Conservation (phyloP, 1,140 invertebrate genomes). For the Riptortus pedestris region DNA sequence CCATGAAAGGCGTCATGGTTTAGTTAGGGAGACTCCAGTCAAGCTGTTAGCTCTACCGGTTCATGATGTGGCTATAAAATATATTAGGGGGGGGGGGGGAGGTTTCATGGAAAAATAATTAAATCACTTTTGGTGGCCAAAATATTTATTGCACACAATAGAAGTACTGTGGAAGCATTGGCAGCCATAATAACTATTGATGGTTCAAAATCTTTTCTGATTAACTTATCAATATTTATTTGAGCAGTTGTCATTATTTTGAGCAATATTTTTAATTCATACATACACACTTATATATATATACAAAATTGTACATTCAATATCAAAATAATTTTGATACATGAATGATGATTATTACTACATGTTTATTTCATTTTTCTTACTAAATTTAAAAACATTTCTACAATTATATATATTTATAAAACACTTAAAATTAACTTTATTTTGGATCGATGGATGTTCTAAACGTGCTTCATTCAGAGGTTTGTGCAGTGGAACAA, state of each 20-base stretch:
- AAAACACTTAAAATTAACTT: neutral
- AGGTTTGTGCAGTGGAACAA: neutral
- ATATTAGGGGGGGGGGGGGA: too few relatives aligned
- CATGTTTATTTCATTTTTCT: neutral
- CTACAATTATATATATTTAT: constrained; percentile 13
- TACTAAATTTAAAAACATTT: constrained; percentile 17
- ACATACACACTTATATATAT: too few relatives aligned
- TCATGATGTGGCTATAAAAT: too few relatives aligned
- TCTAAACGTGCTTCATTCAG: constrained; percentile 3
- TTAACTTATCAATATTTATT: constrained; percentile 15
- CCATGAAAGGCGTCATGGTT: too few relatives aligned
- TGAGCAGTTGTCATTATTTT: constrained; percentile 26
- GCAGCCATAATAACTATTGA: neutral
- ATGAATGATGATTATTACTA: constrained; percentile 12
- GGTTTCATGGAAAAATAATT: too few relatives aligned
- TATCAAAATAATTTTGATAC: constrained; percentile 18
- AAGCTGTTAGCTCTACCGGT: too few relatives aligned
- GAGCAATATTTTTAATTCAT: constrained; percentile 24
- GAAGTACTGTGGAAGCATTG: neutral
- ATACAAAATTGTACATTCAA: constrained; percentile 23
- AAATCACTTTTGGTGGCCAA: too few relatives aligned
- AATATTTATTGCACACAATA: neutral
- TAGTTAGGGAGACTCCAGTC: too few relatives aligned
- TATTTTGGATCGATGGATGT: constrained; percentile 23
- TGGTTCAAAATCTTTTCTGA: neutral